A percentile compares a stretch with the other conserved stretches of the same genome.
phyloP scores from a whole-genome alignment of 2,797 vertebrate species.

The Gastrophryne carolinensis region DNA sequence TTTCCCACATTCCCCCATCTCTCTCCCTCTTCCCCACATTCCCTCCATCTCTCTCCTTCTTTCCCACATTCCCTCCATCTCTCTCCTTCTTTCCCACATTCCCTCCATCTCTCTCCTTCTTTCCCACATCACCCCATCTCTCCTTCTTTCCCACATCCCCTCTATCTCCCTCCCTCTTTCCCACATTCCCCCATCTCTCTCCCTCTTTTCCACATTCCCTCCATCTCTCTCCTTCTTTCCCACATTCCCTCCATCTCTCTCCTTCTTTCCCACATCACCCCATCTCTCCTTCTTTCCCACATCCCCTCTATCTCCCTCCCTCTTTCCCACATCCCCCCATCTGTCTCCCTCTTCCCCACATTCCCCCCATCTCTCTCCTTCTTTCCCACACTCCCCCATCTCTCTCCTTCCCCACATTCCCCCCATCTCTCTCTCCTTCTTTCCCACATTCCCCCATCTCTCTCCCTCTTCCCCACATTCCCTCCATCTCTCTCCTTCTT shows the following conservation, averaged over 20 bases:
- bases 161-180: neutral
- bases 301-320: too few relatives aligned
- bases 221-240: too few relatives aligned
- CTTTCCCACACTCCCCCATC: neutral
- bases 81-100: neutral
- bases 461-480: too few relatives aligned
- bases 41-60: neutral
- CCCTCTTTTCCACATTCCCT: neutral
- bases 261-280: neutral
- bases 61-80: neutral
- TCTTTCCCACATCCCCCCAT: too few relatives aligned
- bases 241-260: neutral
- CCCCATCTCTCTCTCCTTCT: neutral
- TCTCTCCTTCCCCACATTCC: too few relatives aligned
- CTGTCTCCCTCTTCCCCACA: neutral
- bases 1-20: neutral
- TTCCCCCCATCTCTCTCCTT: too few relatives aligned
- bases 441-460: too few relatives aligned
- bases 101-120: neutral
- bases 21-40: neutral
- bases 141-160: too few relatives aligned
- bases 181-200: neutral
- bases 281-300: neutral
- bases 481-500: too few relatives aligned
- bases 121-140: too few relatives aligned